Percentiles rank a stretch among this genome's conserved stretches.
phyloP scores from a whole-genome alignment of 2,797 vertebrate genomes.

The Tangara arthus region DNA sequence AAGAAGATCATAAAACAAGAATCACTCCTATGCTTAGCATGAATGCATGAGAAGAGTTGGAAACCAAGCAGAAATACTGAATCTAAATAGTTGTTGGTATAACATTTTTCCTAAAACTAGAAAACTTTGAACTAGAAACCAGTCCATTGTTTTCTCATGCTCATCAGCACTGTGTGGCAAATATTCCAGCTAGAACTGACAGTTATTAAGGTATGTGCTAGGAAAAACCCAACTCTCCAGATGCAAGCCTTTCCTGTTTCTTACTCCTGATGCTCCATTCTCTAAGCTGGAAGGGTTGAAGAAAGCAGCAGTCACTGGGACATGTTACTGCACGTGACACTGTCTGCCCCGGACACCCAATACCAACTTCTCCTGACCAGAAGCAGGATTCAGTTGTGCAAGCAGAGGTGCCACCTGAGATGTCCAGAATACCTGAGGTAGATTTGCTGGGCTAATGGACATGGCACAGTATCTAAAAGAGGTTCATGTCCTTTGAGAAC shows the following conservation, averaged over 20 bases:
- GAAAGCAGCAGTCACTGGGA: not conserved
- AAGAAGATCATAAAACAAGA: not conserved
- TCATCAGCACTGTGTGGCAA: rapidly evolving
- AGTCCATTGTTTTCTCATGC: not conserved
- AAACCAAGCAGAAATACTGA: not conserved
- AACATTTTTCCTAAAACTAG: not conserved
- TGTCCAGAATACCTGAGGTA: not conserved
- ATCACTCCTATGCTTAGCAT: not conserved
- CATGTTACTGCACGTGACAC: not conserved
- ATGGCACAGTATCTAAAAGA: not conserved
- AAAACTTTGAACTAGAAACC: not conserved
- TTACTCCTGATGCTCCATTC: not conserved
- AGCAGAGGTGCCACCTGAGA: not conserved
- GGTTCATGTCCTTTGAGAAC: not conserved
- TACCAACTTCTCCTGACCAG: not conserved
- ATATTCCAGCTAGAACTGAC: not conserved
- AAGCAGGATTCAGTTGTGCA: not conserved
- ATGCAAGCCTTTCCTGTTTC: not conserved
- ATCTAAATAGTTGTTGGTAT: not conserved
- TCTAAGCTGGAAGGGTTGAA: not conserved
- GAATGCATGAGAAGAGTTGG: not conserved
- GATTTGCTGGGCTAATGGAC: not conserved
- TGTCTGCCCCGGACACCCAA: not conserved
- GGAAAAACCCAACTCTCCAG: not conserved
- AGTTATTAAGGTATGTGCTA: not conserved